Evolutionary conservation across 1,140 invertebrate species (phyloP).

Genomic region (Lasaia peninsularis): DNA sequence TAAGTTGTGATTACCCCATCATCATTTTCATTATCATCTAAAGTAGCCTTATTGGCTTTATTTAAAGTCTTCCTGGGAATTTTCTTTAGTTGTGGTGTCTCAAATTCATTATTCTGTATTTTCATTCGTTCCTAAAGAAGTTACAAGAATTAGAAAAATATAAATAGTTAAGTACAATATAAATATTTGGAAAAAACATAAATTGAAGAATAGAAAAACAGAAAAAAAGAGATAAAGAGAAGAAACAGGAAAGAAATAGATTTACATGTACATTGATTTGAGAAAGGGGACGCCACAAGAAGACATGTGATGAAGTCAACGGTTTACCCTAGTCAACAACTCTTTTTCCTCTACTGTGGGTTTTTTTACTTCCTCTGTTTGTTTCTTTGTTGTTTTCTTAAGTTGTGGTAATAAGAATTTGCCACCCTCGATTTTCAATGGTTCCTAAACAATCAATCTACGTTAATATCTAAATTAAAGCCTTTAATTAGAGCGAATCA

Average conservation of each 20-base stretch:
- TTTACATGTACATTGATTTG: constrained; percentile 14
- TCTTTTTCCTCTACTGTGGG: constrained; percentile 56
- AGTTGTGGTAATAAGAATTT: constrained; percentile 70
- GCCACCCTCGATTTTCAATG: constrained; percentile 61
- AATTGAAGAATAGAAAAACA: background rate
- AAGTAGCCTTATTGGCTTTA: constrained; percentile 10
- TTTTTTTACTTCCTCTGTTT: constrained; percentile 57
- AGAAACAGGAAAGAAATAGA: background rate
- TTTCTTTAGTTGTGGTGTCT: constrained; percentile 19
- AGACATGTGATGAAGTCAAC: constrained; percentile 10
- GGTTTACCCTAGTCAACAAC: constrained; percentile 78
- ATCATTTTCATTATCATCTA: constrained; percentile 13
- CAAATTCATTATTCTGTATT: constrained; percentile 10
- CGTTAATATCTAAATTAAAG: constrained; percentile 45
- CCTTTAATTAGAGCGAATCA: constrained; percentile 40
- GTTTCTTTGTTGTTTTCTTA: constrained; percentile 68
- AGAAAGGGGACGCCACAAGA: constrained; percentile 35
- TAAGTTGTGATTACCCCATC: constrained; percentile 9
- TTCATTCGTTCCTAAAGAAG: constrained; percentile 16
- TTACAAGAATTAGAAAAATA: constrained; percentile 11
- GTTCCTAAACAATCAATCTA: constrained; percentile 63
- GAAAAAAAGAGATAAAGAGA: background rate
- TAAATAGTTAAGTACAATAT: background rate
- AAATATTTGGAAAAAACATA: background rate
- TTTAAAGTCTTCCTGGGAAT: constrained; percentile 10